Conservation (phyloP, 1,140 invertebrate species). For the Drosophila burlai region DNA sequence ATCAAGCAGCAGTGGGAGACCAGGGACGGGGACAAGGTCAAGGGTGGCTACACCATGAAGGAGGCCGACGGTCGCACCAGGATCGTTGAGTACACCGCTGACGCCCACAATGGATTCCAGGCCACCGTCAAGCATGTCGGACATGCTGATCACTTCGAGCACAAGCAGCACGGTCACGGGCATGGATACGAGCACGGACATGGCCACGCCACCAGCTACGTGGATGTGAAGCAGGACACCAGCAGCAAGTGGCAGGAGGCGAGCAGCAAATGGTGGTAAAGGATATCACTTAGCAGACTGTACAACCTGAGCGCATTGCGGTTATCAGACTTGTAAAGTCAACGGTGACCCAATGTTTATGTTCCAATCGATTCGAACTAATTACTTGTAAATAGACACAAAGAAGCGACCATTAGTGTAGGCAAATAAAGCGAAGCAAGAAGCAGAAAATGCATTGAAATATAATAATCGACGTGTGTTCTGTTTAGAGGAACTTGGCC, state of each 20-base stretch:
- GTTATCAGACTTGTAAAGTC: neutral
- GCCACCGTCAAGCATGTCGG: conserved; percentile 85
- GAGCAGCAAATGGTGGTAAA: conserved; percentile 62
- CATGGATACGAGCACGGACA: conserved; percentile 47
- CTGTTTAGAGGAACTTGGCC: too few relatives aligned
- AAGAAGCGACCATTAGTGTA: conserved; percentile 3
- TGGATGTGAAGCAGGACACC: conserved; percentile 67
- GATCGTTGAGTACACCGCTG: conserved; percentile 87
- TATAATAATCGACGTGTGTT: neutral
- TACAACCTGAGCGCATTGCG: neutral
- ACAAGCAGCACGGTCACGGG: conserved; percentile 42
- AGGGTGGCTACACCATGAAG: conserved; percentile 87
- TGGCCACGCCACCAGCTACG: conserved; percentile 75
- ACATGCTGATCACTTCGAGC: conserved; percentile 82
- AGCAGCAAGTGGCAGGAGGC: conserved; percentile 55
- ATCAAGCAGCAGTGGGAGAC: conserved; percentile 89
- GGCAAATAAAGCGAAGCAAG: conserved; percentile 30
- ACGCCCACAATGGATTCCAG: conserved; percentile 87
- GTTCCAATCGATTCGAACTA: neutral
- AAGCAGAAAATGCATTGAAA: conserved; percentile 35
- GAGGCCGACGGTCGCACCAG: conserved; percentile 88
- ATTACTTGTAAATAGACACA: conserved; percentile 7
- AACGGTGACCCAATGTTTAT: neutral
- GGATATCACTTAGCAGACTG: neutral
- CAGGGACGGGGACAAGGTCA: conserved; percentile 88